A percentile compares a stretch with the other conserved stretches of the same genome.
Conservation (phyloP, 2,888 invertebrate species). For the Drosophila koepferae region DNA sequence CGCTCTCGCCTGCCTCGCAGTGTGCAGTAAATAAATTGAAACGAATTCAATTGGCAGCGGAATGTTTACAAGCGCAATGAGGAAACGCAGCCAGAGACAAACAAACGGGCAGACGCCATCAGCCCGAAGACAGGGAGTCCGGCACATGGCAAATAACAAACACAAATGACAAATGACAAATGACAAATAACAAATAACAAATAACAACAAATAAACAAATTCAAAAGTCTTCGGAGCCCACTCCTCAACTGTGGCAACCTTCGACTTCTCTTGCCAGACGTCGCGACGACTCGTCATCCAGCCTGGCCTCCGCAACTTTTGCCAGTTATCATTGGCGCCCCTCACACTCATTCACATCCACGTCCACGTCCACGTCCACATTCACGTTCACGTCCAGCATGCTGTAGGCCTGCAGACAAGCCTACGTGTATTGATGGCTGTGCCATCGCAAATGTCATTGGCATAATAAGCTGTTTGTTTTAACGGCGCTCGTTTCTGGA, state of each 20-base stretch:
- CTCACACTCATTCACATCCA: constrained; percentile 18
- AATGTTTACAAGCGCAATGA: constrained; percentile 68
- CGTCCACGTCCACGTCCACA: background rate
- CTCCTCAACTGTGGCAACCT: constrained; percentile 18
- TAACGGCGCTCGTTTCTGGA: constrained; percentile 68
- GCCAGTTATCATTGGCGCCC: constrained; percentile 71
- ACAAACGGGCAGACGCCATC: constrained; percentile 26
- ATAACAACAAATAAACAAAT: constrained; percentile 77
- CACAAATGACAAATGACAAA: constrained; percentile 74
- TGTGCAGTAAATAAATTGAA: constrained; percentile 78
- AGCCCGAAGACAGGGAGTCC: constrained; percentile 4
- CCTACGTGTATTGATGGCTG: constrained; percentile 13
- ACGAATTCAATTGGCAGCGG: constrained; percentile 75
- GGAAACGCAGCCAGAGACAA: constrained; percentile 49
- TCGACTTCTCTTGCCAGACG: constrained; percentile 10
- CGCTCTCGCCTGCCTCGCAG: constrained; percentile 11
- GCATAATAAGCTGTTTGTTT: constrained; percentile 81
- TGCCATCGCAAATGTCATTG: constrained; percentile 71
- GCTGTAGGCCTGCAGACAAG: constrained; percentile 2
- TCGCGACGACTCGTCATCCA: background rate
- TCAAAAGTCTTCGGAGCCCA: constrained; percentile 53
- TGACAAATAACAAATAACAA: constrained; percentile 66
- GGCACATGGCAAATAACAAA: background rate
- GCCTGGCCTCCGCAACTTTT: constrained; percentile 34
- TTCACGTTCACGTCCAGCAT: background rate